Evolutionary conservation across 1,140 invertebrate species (phyloP).

Genomic region (Charaxes varanes): DNA sequence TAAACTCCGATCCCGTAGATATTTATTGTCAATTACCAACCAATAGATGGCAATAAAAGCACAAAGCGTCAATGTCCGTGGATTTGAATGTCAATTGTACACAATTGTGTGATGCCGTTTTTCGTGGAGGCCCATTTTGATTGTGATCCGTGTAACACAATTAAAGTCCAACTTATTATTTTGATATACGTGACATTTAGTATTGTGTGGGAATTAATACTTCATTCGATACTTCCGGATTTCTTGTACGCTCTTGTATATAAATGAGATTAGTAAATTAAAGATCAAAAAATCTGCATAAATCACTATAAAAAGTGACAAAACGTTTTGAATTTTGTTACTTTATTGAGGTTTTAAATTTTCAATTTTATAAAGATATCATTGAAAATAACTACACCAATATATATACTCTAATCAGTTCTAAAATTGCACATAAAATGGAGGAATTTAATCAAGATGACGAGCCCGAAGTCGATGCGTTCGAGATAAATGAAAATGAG

Average conservation of each 20-base stretch:
- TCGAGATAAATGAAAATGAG: conserved; percentile 23
- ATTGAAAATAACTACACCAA: too few relatives aligned
- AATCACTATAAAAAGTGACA: too few relatives aligned
- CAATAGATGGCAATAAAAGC: conserved; percentile 71
- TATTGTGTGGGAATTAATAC: conserved; percentile 55
- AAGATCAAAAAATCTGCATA: too few relatives aligned
- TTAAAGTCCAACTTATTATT: conserved; percentile 66
- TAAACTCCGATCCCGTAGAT: conserved; percentile 67
- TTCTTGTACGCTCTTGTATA: too few relatives aligned
- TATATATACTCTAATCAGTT: too few relatives aligned
- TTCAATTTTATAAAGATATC: too few relatives aligned
- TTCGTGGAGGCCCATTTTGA: conserved; percentile 67
- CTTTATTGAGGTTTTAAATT: too few relatives aligned
- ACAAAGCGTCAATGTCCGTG: conserved; percentile 69
- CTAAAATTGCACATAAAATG: not conserved
- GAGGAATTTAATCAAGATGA: conserved; percentile 18
- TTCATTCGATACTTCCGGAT: conserved; percentile 36
- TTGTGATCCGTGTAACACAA: conserved; percentile 60
- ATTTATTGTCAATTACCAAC: conserved; percentile 73
- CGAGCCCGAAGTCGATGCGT: conserved; percentile 9
- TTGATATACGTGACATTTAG: conserved; percentile 53
- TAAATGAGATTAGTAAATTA: too few relatives aligned
- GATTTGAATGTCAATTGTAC: conserved; percentile 73
- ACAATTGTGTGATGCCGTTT: conserved; percentile 69
- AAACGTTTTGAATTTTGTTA: too few relatives aligned